phyloP scores from a whole-genome alignment of 1,140 invertebrate species.

The Aphaenogaster floridana region DNA sequence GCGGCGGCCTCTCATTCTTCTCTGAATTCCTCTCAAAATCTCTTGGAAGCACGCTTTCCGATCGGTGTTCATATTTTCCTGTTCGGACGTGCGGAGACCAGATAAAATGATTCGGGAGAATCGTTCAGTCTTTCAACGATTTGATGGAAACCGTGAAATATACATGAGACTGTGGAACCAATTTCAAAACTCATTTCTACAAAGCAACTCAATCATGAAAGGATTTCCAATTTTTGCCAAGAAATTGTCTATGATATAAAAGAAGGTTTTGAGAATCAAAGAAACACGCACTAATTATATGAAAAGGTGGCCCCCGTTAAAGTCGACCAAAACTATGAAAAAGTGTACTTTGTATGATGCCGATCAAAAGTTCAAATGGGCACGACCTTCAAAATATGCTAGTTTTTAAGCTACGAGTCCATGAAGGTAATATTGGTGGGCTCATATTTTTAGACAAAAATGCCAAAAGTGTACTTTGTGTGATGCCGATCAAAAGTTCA shows the following conservation, averaged over 20 bases:
- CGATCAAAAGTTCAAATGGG: no score
- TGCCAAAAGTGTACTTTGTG: no score
- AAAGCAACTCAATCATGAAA: neutral
- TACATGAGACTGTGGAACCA: neutral
- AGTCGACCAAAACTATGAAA: no score
- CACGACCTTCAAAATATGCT: no score
- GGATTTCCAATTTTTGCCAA: neutral
- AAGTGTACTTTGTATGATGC: no score
- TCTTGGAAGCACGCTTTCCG: neutral
- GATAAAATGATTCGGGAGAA: constrained; percentile 11
- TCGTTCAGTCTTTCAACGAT: neutral
- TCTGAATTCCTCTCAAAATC: constrained; percentile 38
- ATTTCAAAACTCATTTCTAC: constrained; percentile 1
- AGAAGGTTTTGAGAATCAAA: neutral
- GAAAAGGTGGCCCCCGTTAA: no score
- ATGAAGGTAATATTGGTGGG: no score
- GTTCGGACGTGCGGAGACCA: neutral
- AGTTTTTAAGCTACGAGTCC: no score
- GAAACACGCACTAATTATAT: no score
- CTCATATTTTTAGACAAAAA: no score
- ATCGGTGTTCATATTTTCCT: neutral
- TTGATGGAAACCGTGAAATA: neutral
- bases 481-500: no score
- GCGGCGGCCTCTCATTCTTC: constrained; percentile 30
- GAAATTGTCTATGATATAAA: neutral